These are phyloP conservation scores for Sepiola atlantica DNA, from an alignment of 2,888 invertebrate genomes.

Conservation along the genomic window DNA sequence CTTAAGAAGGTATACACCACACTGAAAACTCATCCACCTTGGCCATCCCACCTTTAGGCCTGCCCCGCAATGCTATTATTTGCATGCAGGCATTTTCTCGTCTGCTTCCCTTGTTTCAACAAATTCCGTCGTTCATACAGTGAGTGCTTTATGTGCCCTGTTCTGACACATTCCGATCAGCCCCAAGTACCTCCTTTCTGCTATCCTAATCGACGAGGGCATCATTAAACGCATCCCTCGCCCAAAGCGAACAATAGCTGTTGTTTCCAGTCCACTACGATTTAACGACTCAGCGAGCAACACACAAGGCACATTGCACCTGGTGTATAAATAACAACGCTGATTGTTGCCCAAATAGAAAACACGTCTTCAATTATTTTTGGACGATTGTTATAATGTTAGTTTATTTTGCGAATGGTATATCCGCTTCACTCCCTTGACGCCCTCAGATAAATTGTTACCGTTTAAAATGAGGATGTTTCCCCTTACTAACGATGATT, in stretches of 20 bases:
- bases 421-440: neutral
- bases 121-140: conserved; percentile 22
- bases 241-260: neutral
- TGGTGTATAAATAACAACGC: neutral
- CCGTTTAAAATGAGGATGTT: neutral
- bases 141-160: neutral
- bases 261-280: neutral
- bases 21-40: no score
- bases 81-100: neutral
- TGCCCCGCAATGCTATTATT: neutral
- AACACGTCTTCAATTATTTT: neutral
- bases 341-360: neutral
- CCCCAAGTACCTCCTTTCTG: neutral
- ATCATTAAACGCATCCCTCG: conserved; percentile 5
- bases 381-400: neutral
- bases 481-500: no score
- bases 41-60: neutral
- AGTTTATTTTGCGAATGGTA: neutral
- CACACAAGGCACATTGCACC: neutral
- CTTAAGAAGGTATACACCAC: no score
- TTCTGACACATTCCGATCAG: conserved; percentile 32
- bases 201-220: neutral
- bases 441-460: neutral
- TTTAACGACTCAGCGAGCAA: conserved; percentile 5
- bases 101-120: neutral